Evolutionary conservation across 1,140 invertebrate species (phyloP), one percentile per base, ranked within the genome.

Genomic region (Neelides sp.): DNA sequence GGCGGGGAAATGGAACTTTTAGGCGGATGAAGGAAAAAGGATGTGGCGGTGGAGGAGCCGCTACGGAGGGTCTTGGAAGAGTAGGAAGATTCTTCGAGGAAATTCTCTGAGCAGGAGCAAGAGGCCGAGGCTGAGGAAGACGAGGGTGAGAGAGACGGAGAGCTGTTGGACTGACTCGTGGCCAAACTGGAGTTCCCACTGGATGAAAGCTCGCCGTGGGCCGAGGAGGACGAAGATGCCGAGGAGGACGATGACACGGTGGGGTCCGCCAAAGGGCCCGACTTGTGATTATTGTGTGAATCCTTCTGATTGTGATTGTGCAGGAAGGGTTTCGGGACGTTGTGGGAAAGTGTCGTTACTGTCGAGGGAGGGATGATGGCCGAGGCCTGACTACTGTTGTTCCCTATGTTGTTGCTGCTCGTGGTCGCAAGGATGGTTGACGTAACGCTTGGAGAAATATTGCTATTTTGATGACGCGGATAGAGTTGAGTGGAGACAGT

Each of bases 131-230:
- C 13, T 13, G 47, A 48, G 2, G 45, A 47, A 4, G 45, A 17
- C 10, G 47, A 48, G 22, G 47, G 47, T 8, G 34, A 37, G n/a
- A 48, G 34, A n/a, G 52, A 58, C 4, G 45, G 46, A 17, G 50
- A 43, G 20, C 35, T 48, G 2, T 50, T 50, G 3, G 55, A 46
- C n/a, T n/a, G n/a, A 13, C 45, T 47, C 12, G 52, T 50, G n/a
- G 45, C 35, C 10, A 58, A 37, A 24, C 56, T 58, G 10, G 50
- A 58, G 44, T 58, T 58, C 23, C 56, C 56, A 32, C 52, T 54
- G 4, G 56, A 58, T 10, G 56, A 58, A 8, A 47, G n/a, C n/a
- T n/a, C n/a, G n/a, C n/a, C n/a, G n/a, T 20, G 20, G 36, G 15
- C 36, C n/a, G 15, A 13, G 40, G 40, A 20, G 22, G 40, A 13